Base-by-base conservation (phyloP, 2,113 vertebrate genomes). In the Leucosticte australis region DNA sequence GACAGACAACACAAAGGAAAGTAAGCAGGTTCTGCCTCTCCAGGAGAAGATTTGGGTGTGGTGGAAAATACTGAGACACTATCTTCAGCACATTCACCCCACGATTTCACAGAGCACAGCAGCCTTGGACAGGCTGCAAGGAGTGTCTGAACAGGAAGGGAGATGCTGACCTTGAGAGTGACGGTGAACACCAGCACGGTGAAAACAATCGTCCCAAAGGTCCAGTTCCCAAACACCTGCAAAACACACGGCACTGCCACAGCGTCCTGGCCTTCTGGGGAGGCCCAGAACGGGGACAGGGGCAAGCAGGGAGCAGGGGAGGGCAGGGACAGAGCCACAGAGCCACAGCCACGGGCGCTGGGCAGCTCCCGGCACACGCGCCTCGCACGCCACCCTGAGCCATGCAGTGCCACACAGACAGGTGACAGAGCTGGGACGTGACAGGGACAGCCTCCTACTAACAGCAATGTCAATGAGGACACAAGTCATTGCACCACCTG, bases 151-250 rank as follows among this genome's bases (percentile, higher is more conserved):
- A 8, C 17, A 5, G 28, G 52, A 11, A 64, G 88, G 59, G 92
- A 44, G 91, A 56, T 33, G 52, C 97, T 97, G 80, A 99, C 99
- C 99, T 99, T 99, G 31, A 99, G 98, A 9, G 99, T 99, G 96
- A 99, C 99, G 30, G 99, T 99, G 98, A 99, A 99, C 95, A 99
- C 98, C 73, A 99, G 98, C 85, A 99, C 97, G 28, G 99, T 99
- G 97, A 99, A 99, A 70, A 99, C 98, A 68, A 99, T 99, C 5
- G 99, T 99, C 96, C 99, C 99, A 60, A 99, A 99, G 12, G 98
- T 99, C 99, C 99, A 99, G 83, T 99, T 99, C 39, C 99, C 99
- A 96, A 98, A 99, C 83, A 99, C 98, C 99, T 99, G 98, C 47
- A 98, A 97, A 96, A 97, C 44, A 98, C 3, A 6, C 9, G 15